A percentile compares a stretch with the other conserved stretches of the same genome.
phyloP scores from a whole-genome alignment of 2,113 vertebrate genomes.

The Cygnus atratus region DNA sequence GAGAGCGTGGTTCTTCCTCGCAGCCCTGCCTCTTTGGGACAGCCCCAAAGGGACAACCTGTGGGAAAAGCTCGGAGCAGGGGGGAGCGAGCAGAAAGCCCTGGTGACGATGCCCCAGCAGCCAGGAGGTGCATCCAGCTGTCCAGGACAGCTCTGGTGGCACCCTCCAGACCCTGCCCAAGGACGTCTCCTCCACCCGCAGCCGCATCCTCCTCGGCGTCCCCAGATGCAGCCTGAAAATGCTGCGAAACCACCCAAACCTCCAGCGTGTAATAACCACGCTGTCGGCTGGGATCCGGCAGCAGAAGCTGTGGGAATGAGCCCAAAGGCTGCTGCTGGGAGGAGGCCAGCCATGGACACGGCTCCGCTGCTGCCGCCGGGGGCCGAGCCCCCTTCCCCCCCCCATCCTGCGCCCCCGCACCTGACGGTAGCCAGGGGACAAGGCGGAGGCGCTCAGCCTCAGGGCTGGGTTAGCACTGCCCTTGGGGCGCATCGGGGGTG shows the following conservation, averaged over 20 bases:
- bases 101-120: neutral
- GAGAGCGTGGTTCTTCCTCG: neutral
- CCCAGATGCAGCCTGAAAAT: too few relatives aligned
- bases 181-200: neutral
- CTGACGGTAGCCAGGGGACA: neutral
- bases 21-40: neutral
- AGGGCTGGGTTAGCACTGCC: rapidly evolving
- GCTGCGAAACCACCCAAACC: too few relatives aligned
- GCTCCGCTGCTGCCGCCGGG: too few relatives aligned
- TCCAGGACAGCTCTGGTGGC: neutral
- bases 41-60: neutral
- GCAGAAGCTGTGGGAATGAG: too few relatives aligned
- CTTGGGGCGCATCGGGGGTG: neutral
- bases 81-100: neutral
- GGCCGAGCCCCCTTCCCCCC: too few relatives aligned
- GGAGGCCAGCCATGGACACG: too few relatives aligned
- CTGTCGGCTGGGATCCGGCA: too few relatives aligned
- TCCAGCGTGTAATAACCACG: too few relatives aligned
- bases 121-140: neutral
- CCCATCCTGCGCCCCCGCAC: too few relatives aligned
- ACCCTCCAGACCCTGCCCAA: neutral
- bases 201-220: neutral
- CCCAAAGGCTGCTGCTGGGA: too few relatives aligned
- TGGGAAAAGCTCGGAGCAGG: neutral
- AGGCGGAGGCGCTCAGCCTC: rapidly evolving